These are phyloP conservation scores for Pygoscelis antarcticus DNA, from an alignment of 2,113 vertebrate genomes.

Conservation along the genomic window DNA sequence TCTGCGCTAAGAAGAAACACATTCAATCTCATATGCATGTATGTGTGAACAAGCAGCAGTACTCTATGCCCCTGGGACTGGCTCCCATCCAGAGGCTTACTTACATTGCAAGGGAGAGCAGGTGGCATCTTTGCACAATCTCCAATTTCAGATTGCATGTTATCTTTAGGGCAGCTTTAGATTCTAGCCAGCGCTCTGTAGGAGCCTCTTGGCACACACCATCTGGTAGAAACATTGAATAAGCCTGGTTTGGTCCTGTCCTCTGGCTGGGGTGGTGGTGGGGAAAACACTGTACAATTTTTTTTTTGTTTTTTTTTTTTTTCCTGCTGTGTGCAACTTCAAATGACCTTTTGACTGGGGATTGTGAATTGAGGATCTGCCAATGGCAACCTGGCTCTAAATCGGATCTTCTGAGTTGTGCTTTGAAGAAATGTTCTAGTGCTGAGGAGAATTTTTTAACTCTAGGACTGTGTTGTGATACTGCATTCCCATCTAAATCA, in stretches of 20 bases:
- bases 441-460: not conserved
- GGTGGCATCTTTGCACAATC: constrained; percentile 22
- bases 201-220: not conserved
- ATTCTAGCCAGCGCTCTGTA: not conserved
- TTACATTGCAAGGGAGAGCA: not conserved
- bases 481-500: not conserved
- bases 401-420: not conserved
- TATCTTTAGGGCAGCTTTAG: constrained; percentile 20
- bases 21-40: not conserved
- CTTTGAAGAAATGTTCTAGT: not conserved
- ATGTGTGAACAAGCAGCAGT: constrained; percentile 27
- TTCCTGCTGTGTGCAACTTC: not conserved
- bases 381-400: not conserved
- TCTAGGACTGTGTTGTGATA: not conserved
- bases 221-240: not conserved
- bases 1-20: not conserved
- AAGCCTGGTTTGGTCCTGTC: not conserved
- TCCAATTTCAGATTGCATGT: not conserved
- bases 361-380: not conserved
- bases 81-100: constrained; percentile 3
- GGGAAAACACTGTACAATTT: not conserved
- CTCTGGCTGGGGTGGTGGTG: not conserved
- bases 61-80: not conserved
- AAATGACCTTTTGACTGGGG: not conserved
- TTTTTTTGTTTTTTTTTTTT: not conserved